These are phyloP conservation scores for Monomorium pharaonis DNA, from an alignment of 1,140 invertebrate genomes.

Conservation along the genomic window DNA sequence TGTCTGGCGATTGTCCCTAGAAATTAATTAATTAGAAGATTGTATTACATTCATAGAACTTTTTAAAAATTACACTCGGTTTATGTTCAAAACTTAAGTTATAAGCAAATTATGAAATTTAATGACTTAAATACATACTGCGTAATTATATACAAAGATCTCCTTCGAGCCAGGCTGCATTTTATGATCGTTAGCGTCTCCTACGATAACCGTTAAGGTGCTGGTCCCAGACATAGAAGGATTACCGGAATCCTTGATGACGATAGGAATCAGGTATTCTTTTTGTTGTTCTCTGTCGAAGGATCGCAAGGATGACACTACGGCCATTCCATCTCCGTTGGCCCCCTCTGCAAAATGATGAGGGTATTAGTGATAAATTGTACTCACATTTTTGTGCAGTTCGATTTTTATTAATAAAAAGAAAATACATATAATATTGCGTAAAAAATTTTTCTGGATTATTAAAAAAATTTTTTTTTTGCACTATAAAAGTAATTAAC, in stretches of 20 bases:
- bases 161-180: slow-evolving; percentile 98
- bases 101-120: neutral
- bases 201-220: slow-evolving; percentile 97
- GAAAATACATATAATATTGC: neutral
- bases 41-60: neutral
- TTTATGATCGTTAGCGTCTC: slow-evolving; percentile 98
- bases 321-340: slow-evolving; percentile 98
- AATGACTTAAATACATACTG: slow-evolving; percentile 83
- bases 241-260: slow-evolving; percentile 95
- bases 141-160: slow-evolving; percentile 98
- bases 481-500: neutral
- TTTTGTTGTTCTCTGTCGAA: slow-evolving; percentile 98
- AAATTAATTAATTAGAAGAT: slow-evolving; percentile 28
- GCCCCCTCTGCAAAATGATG: slow-evolving; percentile 90
- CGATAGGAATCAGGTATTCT: slow-evolving; percentile 97
- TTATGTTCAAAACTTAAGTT: too few species aligned
- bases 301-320: slow-evolving; percentile 94
- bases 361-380: neutral
- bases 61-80: neutral
- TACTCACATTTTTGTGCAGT: neutral
- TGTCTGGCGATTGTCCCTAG: slow-evolving; percentile 95
- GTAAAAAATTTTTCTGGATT: neutral
- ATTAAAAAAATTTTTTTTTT: neutral
- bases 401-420: neutral
- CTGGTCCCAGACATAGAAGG: slow-evolving; percentile 97